These are phyloP conservation scores for Corticium candelabrum DNA, from an alignment of 37 sponge, comb jelly and placozoan species.

Conservation along the genomic window DNA sequence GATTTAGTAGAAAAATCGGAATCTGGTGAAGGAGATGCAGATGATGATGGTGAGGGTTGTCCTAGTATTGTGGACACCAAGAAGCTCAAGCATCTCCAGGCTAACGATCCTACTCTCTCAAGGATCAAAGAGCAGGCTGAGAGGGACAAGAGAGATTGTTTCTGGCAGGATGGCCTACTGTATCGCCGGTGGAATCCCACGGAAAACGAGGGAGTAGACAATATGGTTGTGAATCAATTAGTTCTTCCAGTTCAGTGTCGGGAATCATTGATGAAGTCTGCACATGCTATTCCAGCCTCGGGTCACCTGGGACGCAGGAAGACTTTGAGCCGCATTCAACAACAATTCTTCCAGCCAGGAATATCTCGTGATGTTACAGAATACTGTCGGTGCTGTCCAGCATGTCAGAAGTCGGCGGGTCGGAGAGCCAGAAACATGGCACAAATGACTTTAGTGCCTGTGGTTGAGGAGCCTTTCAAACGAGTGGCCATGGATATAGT, in stretches of 20 bases:
- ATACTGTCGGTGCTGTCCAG: not conserved
- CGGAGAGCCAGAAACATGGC: not conserved
- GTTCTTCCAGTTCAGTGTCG: not conserved
- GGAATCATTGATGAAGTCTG: not conserved
- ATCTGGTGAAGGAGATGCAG: too few species aligned
- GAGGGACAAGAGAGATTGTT: not conserved
- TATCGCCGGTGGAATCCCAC: not conserved
- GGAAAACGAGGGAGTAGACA: not conserved
- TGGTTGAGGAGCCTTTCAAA: too few species aligned
- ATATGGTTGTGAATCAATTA: too few species aligned
- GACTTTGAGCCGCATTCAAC: not conserved
- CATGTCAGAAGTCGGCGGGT: not conserved
- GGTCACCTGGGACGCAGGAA: constrained; percentile 3
- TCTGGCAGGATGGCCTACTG: not conserved
- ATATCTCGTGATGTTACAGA: not conserved
- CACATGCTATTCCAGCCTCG: not conserved
- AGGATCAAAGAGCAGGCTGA: not conserved
- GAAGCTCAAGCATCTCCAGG: too few species aligned
- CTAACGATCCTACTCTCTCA: not conserved
- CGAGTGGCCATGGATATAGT: not conserved
- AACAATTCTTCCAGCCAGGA: not conserved
- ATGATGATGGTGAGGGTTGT: too few species aligned
- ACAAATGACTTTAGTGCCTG: not conserved
- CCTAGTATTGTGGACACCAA: too few species aligned
- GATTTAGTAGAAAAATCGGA: too few species aligned